These are phyloP conservation scores for Uria aalge DNA, from an alignment of 2,113 vertebrate genomes.

Conservation along the genomic window DNA sequence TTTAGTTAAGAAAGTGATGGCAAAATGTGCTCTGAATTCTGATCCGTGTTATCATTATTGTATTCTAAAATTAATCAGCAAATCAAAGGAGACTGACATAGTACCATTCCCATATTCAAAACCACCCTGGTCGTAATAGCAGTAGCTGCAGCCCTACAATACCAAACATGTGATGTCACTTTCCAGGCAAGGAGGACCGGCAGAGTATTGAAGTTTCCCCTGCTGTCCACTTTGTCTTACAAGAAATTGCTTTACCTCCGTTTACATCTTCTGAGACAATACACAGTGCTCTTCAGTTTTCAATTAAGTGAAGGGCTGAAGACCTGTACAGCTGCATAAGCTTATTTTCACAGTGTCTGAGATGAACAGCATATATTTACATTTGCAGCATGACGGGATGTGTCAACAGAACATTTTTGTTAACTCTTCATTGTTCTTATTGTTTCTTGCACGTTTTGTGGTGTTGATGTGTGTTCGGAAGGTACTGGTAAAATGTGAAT, in stretches of 20 bases:
- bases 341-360: not conserved
- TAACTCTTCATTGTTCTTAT: not conserved
- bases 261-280: not conserved
- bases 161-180: not conserved
- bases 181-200: not conserved
- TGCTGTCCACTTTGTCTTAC: not conserved
- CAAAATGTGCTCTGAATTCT: not conserved
- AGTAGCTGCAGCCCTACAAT: not conserved
- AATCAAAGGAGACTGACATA: not conserved
- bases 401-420: not conserved
- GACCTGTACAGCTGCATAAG: not conserved
- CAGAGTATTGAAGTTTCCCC: not conserved
- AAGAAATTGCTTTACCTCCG: constrained; percentile 12
- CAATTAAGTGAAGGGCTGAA: constrained; percentile 17
- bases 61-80: not conserved
- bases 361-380: not conserved
- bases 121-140: not conserved
- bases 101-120: not conserved
- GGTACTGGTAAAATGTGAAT: not conserved
- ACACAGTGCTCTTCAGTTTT: not conserved
- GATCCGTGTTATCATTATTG: not conserved
- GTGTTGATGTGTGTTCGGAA: not conserved
- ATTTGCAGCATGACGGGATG: not conserved
- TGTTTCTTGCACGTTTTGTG: not conserved
- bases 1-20: not conserved